These are phyloP conservation scores for Balearica regulorum DNA, from an alignment of 2,797 vertebrate genomes.

Conservation along the genomic window DNA sequence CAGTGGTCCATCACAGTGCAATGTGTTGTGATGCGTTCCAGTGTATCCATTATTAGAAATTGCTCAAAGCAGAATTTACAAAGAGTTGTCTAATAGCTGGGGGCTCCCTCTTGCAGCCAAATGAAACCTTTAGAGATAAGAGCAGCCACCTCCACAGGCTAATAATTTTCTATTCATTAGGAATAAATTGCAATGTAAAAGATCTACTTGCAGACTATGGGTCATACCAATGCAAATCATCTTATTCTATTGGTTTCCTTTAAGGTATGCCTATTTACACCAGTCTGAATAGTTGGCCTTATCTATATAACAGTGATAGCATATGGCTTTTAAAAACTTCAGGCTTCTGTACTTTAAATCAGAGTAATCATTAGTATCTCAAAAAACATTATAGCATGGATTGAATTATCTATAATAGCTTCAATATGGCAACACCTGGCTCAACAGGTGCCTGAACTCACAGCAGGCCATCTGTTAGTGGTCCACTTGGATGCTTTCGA, in stretches of 20 bases:
- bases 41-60: neutral
- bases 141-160: neutral
- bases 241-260: neutral
- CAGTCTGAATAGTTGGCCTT: neutral
- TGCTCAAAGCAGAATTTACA: neutral
- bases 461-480: constrained; percentile 16
- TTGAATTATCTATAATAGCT: constrained; percentile 47
- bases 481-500: constrained; percentile 23
- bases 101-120: neutral
- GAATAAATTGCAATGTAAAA: neutral
- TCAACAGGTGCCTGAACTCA: constrained; percentile 48
- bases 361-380: constrained; percentile 34
- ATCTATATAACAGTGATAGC: neutral
- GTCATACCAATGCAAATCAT: neutral
- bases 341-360: neutral
- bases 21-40: neutral
- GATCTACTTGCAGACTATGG: neutral
- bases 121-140: neutral
- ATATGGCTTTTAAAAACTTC: constrained; percentile 33
- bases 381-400: constrained; percentile 19
- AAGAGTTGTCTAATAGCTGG: neutral
- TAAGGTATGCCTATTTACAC: neutral
- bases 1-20: neutral
- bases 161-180: neutral
- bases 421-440: constrained; percentile 45